Base-by-base conservation (phyloP, 2,113 vertebrate species). In the Paedocypris sp. region DNA sequence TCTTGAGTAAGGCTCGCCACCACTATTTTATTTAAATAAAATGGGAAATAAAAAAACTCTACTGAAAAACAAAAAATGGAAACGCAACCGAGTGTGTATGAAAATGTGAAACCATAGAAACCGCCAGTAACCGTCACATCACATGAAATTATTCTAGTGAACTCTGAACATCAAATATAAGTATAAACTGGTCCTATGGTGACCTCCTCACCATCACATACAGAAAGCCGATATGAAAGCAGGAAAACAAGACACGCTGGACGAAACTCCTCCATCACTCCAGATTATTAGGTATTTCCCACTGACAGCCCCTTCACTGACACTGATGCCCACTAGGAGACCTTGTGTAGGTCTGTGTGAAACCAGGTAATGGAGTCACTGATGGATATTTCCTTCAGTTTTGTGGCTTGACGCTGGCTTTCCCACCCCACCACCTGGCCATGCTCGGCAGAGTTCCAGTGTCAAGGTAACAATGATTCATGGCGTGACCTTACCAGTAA, bases 401-500 rank as follows among this genome's bases (percentile, higher is more conserved):
- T 38, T 33, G 43, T 23, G 5, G 20, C 35, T 18, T 43, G 54
- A 51, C 39, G 10, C 25, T 45, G 23, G 29, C 43, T 78, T 75
- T 81, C 73, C 70, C 46, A 75, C 71, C 19, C 22, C n/a, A n/a
- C 62, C 29, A 46, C 43, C 39, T 16, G 48, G 73, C 75, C 75
- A 76, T 59, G 73, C 72, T 79, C 76, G 73, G 76, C 73, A 70
- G 73, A 58, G 45, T 61, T 7, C 67, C 56, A 71, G 73, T 82
- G 81, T 84, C 80, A 75, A 48, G 68, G 80, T 86, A 85, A 86
- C 81, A 79, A 79, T 85, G 83, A 86, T 85, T 80, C 81, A 87
- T 83, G 78, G 80, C 80, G 82, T 87, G 85, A 87, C 83, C 83
- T 86, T 85, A 85, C 83, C 78, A 80, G 82, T 86, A 85, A 87